Evolutionary conservation across 2,113 vertebrate genomes (phyloP), one percentile per base, ranked within the genome.

Genomic region (Tringa solitaria): DNA sequence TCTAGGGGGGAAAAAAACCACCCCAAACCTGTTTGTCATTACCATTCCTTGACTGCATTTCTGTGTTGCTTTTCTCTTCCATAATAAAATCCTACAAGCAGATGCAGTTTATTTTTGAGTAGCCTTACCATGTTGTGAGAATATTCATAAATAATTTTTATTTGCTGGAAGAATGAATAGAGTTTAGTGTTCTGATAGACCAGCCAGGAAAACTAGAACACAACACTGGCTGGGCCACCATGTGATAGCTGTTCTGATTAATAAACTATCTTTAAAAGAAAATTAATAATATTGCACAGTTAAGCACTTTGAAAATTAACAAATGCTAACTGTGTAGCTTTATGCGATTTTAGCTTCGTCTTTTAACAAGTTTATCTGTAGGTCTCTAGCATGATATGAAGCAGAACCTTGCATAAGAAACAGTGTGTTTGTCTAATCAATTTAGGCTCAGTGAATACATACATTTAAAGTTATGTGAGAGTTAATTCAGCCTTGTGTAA

Each of bases 211-310:
- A 76, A 24, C 56, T 46, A 67, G 41, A 41, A 23, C 30, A 32
- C 19, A 61, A 17, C 39, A 19, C 14, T 23, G 6, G 24, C 21
- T 51, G 69, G 63, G 32, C 35, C 37, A 14, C 17, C 50, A 2
- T 5, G n/a, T 37, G 51, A 17, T 30, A 65, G 14, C 28, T 57
- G 45, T 27, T 83, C 8, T 89, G 35, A 23, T 48, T 54, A 8
- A 22, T 26, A 9, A 3, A 5, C 4, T 33, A 2, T 16, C 10
- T 51, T 64, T 56, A n/a, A 48, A 69, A 65, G 26, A 60, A 75
- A 67, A 23, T 2, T 1, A 24, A 2, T 13, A 7, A 22, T 6
- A 7, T 35, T 37, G 4, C 10, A 53, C 30, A 9, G 2, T 18
- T 37, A 53, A 90, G 22, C 12, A 87, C 41, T 54, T 8, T 6